Evolutionary conservation across 2,797 vertebrate species (phyloP), one percentile per base, ranked within the genome.

Genomic region (Acanthopagrus latus): DNA sequence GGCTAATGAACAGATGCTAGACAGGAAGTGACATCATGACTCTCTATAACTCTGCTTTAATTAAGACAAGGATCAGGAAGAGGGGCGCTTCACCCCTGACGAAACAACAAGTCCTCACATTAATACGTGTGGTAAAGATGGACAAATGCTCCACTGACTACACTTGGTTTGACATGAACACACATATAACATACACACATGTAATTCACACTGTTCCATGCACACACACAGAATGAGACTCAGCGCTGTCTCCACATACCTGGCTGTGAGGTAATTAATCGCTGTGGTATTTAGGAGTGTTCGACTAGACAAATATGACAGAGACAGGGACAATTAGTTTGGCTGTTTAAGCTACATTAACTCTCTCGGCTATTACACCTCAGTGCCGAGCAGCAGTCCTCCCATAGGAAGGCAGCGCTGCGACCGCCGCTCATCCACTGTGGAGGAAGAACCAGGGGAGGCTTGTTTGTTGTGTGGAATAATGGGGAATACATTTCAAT

Each of bases 331-430:
- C 97, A 97, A 98, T 98, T 98, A 98, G 96, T 96, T 96, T 95
- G 96, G 95, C 95, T 95, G 96, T 98, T 98, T 97, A 96, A 98
- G 98, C 97, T 97, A 97, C 97, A 98, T 98, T 98, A 99, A 97
- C 97, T 98, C 97, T 96, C 96, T 94, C 93, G 93, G 95, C 96
- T 97, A 96, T 97, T 97, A 97, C 96, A 95, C 95, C 94, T 92
- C 70, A 3, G 82, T 47, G 86, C 81, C 38, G 43, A 63, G 69
- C 54, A 2, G 2, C 47, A 85, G 76, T 78, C 85, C 79, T 90
- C 88, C 88, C 89, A 70, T 4, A 88, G 85, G 89, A 96, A 96
- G 95, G 95, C 96, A 95, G 95, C 91, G 91, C 93, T 90, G 95
- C 94, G 95, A 95, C 95, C 95, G 94, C 95, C 96, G 94, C 96